Conservation (phyloP, 2,113 vertebrate genomes). For the Neotragus pygmaeus region DNA sequence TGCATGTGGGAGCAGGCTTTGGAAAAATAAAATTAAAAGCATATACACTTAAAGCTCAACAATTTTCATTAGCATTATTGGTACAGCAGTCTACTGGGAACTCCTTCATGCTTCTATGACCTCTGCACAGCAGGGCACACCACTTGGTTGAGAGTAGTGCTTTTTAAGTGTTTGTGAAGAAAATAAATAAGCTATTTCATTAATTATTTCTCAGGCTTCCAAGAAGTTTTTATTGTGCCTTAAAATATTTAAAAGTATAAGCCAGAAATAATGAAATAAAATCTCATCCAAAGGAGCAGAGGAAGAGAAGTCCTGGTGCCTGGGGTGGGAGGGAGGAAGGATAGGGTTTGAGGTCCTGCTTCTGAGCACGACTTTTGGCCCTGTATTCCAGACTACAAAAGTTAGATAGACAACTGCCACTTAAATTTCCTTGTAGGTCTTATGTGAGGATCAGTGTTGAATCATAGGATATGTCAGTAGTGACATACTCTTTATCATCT, state of each 20-base stretch:
- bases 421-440: not conserved
- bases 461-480: not conserved
- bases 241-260: slow-evolving; percentile 38
- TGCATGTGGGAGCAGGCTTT: not conserved
- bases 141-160: not conserved
- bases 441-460: not conserved
- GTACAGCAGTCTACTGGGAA: not conserved
- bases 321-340: not conserved
- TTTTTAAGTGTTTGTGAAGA: not conserved
- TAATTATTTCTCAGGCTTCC: slow-evolving; percentile 29
- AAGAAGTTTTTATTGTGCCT: not conserved
- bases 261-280: slow-evolving; percentile 15
- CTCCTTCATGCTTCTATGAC: not conserved
- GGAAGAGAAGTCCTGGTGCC: not conserved
- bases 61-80: not conserved
- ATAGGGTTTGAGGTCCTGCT: not conserved
- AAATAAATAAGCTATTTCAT: not conserved
- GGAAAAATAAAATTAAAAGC: not conserved
- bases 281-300: not conserved
- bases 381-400: not conserved
- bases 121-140: too few relatives aligned
- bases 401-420: not conserved
- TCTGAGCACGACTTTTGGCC: not conserved
- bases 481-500: not conserved
- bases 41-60: not conserved